These are phyloP conservation scores for Agrotis exclamationis DNA, from an alignment of 2,888 invertebrate genomes.

Conservation along the genomic window DNA sequence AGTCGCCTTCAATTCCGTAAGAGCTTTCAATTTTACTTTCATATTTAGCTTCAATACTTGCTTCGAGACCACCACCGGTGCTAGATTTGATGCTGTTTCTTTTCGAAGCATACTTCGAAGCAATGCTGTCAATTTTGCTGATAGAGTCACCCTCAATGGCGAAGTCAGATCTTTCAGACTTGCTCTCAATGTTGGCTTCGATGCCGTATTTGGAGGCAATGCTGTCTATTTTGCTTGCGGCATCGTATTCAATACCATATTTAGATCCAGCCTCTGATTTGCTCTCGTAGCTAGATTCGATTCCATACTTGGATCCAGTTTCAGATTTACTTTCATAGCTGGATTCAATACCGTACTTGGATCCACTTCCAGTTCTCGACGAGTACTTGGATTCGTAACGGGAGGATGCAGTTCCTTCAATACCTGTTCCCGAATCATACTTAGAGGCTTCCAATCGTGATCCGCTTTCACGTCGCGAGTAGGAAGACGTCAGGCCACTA, in stretches of 20 bases:
- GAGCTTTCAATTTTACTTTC: conserved; percentile 63
- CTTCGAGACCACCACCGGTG: conserved; percentile 73
- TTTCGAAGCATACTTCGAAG: conserved; percentile 72
- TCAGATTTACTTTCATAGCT: conserved; percentile 79
- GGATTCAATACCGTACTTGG: conserved; percentile 76
- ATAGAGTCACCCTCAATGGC: conserved; percentile 62
- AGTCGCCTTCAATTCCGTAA: conserved; percentile 64
- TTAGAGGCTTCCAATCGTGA: conserved; percentile 79
- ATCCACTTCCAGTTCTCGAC: conserved; percentile 65
- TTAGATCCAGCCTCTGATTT: conserved; percentile 78
- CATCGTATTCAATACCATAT: conserved; percentile 75
- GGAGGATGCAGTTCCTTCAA: conserved; percentile 80
- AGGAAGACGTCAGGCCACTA: conserved; percentile 77
- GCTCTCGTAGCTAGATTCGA: conserved; percentile 77
- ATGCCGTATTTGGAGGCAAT: conserved; percentile 81
- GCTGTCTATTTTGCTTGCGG: conserved; percentile 70
- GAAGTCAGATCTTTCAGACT: conserved; percentile 65
- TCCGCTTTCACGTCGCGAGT: conserved; percentile 85
- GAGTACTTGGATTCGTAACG: conserved; percentile 85
- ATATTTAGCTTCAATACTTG: conserved; percentile 62
- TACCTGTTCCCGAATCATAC: conserved; percentile 77
- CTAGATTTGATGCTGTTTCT: conserved; percentile 72
- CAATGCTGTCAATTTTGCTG: conserved; percentile 68
- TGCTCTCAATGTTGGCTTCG: conserved; percentile 70
- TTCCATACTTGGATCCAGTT: conserved; percentile 75